phyloP scores from a whole-genome alignment of 2,113 vertebrate genomes.

The Pachyramphus minor region DNA sequence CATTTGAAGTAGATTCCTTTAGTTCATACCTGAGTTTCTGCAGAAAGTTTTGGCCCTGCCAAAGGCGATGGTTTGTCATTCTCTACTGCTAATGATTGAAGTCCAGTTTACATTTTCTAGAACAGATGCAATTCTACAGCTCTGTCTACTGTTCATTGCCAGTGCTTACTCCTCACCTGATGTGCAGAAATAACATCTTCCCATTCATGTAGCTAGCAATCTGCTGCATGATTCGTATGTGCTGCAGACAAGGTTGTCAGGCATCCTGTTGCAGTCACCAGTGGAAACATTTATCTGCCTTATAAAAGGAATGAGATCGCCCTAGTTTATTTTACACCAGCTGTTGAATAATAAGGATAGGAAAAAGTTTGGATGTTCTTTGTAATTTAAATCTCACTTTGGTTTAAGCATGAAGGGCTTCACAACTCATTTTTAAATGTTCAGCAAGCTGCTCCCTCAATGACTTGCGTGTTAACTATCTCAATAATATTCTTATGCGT shows the following conservation, averaged over 20 bases:
- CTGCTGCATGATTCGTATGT: fast-evolving
- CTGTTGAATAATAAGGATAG: not conserved
- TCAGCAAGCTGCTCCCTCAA: not conserved
- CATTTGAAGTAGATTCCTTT: not conserved
- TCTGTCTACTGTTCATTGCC: not conserved
- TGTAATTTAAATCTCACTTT: not conserved
- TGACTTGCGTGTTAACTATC: not conserved
- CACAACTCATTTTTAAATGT: not conserved
- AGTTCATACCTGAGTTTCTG: not conserved
- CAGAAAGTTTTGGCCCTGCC: not conserved
- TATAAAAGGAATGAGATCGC: not conserved
- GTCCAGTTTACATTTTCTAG: not conserved
- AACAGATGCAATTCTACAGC: not conserved
- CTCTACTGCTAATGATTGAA: not conserved
- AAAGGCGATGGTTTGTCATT: not conserved
- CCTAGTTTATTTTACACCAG: not conserved
- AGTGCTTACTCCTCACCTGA: not conserved
- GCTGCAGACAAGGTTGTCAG: not conserved
- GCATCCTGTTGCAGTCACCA: not conserved
- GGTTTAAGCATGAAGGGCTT: not conserved
- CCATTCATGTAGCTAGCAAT: not conserved
- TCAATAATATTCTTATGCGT: not conserved
- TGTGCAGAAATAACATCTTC: not conserved
- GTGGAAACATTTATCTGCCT: not conserved
- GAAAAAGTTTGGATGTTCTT: not conserved